These are phyloP conservation scores for Yponomeuta malinellus DNA, from an alignment of 2,888 invertebrate genomes.

Conservation along the genomic window DNA sequence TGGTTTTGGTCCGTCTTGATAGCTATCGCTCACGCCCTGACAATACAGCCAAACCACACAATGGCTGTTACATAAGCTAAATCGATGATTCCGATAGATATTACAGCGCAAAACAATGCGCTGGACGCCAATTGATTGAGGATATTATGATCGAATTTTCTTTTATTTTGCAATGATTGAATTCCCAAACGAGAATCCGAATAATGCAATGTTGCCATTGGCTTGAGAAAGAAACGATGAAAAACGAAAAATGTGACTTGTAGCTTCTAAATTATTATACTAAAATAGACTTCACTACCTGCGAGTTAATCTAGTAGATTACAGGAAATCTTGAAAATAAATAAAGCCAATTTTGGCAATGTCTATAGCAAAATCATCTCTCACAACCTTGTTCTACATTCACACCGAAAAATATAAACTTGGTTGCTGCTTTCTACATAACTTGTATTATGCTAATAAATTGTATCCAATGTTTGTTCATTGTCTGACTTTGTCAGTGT, in stretches of 20 bases:
- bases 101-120: background rate
- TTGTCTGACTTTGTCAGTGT: background rate
- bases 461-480: background rate
- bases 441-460: background rate
- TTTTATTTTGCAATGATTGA: background rate
- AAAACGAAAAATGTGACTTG: background rate
- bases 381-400: constrained; percentile 22
- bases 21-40: constrained; percentile 39
- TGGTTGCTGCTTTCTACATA: background rate
- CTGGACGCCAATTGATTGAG: background rate
- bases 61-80: constrained; percentile 32
- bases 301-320: background rate
- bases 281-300: background rate
- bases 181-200: background rate
- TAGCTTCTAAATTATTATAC: too few relatives aligned
- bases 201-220: background rate
- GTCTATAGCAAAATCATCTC: constrained; percentile 17
- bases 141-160: background rate
- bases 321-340: background rate
- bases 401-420: constrained; percentile 1
- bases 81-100: constrained; percentile 2
- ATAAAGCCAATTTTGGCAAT: background rate
- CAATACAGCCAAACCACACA: constrained; percentile 31
- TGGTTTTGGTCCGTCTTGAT: constrained; percentile 24
- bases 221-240: background rate